A percentile compares a stretch with the other conserved stretches of the same genome.
Conservation (phyloP, 1,140 invertebrate species). For the Eumeta japonica region DNA sequence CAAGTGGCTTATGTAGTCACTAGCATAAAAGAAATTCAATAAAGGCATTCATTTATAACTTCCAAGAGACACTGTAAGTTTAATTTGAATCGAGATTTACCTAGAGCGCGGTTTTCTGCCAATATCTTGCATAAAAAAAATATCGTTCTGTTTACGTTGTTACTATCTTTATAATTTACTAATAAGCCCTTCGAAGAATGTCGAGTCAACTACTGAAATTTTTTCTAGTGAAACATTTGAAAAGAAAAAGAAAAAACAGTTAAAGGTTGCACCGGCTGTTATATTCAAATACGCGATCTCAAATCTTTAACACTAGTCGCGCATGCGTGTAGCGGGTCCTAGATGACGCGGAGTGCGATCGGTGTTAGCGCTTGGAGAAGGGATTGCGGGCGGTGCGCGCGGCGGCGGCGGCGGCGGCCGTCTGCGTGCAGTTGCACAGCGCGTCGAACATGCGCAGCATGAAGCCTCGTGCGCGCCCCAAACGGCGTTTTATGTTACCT, state of each 20-base stretch:
- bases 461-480: slow-evolving; percentile 60
- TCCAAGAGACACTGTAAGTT: too few species aligned
- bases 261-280: too few species aligned
- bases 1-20: too few species aligned
- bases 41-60: too few species aligned
- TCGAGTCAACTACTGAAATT: background rate
- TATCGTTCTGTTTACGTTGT: too few species aligned
- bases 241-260: too few species aligned
- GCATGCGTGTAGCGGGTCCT: background rate
- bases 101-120: too few species aligned
- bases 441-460: slow-evolving; percentile 61
- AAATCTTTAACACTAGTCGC: background rate
- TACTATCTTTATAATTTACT: background rate
- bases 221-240: background rate
- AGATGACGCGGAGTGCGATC: slow-evolving; percentile 9
- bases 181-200: background rate
- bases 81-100: too few species aligned
- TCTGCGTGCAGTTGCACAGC: slow-evolving; percentile 62
- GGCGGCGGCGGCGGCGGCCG: slow-evolving; percentile 55
- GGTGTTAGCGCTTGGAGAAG: slow-evolving; percentile 42
- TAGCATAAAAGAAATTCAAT: too few species aligned
- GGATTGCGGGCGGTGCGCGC: slow-evolving; percentile 48
- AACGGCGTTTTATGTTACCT: slow-evolving; percentile 54
- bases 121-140: too few species aligned
- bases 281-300: too few species aligned